Evolutionary conservation across 2,797 vertebrate species (phyloP).

Genomic region (Onychomys arenicola): DNA sequence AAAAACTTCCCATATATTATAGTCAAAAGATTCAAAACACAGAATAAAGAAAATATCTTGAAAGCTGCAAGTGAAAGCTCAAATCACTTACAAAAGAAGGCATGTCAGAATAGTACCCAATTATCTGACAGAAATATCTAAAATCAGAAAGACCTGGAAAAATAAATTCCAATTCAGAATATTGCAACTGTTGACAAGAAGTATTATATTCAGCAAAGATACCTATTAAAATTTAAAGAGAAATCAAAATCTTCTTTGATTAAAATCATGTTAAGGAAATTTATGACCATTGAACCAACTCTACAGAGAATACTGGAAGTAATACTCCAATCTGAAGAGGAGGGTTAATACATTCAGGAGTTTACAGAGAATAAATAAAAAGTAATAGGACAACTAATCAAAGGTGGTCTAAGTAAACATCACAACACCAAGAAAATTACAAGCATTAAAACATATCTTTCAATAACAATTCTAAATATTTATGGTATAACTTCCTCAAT

Average conservation of each 20-base stretch:
- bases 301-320: background rate
- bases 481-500: background rate
- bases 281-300: background rate
- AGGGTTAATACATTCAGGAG: background rate
- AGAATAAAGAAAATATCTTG: background rate
- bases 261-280: background rate
- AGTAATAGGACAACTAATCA: too few species aligned
- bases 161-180: background rate
- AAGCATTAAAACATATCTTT: background rate
- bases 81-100: background rate
- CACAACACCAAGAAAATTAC: background rate
- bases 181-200: background rate
- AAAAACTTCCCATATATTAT: background rate
- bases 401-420: background rate
- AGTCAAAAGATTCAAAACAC: background rate
- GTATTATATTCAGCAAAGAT: background rate
- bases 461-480: background rate
- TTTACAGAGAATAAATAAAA: background rate
- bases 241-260: background rate
- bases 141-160: background rate
- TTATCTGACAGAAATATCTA: background rate
- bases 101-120: too few species aligned
- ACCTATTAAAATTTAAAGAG: background rate
- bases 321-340: background rate
- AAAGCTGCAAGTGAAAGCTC: too few species aligned